Percentiles rank a stretch among this genome's conserved stretches.
Evolutionary conservation across 2,113 vertebrate species (phyloP).

Genomic region (Gopherus evgoodei): DNA sequence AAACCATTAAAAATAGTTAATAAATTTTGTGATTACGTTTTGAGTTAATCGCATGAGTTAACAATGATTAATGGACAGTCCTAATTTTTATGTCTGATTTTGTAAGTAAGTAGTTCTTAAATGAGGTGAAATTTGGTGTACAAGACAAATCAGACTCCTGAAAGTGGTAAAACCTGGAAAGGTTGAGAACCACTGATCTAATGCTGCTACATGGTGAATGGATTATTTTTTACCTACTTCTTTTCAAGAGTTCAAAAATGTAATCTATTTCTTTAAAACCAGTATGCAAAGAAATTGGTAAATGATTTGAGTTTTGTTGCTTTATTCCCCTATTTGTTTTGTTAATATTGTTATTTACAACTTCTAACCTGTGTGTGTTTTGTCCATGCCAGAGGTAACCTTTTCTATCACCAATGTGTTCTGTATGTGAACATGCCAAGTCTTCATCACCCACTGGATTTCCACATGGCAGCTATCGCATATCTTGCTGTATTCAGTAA

Average conservation of each 20-base stretch:
- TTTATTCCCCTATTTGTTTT: not conserved
- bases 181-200: too few species aligned
- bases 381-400: not conserved
- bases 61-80: too few species aligned
- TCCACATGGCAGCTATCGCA: not conserved
- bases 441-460: not conserved
- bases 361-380: not conserved
- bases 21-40: too few species aligned
- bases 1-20: too few species aligned
- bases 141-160: too few species aligned
- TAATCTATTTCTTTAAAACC: not conserved
- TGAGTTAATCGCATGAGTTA: too few species aligned
- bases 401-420: not conserved
- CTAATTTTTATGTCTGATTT: too few species aligned
- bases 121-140: too few species aligned
- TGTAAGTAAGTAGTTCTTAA: too few species aligned
- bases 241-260: not conserved
- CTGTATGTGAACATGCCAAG: not conserved
- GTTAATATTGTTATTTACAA: not conserved
- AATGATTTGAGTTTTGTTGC: not conserved
- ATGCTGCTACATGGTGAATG: rapidly evolving
- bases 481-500: not conserved
- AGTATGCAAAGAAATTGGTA: too few species aligned
- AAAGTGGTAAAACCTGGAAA: too few species aligned
- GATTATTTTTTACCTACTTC: not conserved